These are phyloP conservation scores for Hirundo rustica DNA, from an alignment of 2,797 vertebrate genomes.

Conservation along the genomic window DNA sequence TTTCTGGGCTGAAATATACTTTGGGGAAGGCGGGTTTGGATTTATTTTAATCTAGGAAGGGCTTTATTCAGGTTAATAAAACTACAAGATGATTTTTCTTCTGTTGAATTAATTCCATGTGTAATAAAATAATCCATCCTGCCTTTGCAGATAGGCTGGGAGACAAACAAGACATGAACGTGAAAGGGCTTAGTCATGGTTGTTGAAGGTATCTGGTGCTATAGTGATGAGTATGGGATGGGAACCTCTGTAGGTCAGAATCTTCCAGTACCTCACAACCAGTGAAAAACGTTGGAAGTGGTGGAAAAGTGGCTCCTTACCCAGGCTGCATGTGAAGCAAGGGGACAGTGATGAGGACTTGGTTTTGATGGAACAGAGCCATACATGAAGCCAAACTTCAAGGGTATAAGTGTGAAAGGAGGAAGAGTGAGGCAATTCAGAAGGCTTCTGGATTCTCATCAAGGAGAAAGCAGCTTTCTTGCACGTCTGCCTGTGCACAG, in stretches of 20 bases:
- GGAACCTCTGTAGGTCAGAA: background rate
- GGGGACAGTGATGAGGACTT: background rate
- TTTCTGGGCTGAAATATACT: background rate
- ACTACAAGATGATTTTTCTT: background rate
- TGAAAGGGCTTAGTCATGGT: background rate
- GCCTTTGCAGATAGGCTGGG: background rate
- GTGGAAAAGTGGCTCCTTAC: background rate
- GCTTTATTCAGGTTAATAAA: background rate
- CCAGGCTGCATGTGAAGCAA: background rate
- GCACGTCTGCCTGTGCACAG: background rate
- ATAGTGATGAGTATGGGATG: background rate
- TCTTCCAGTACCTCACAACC: background rate
- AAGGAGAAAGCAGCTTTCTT: background rate
- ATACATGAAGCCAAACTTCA: background rate
- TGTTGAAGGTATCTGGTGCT: background rate
- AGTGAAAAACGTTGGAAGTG: background rate
- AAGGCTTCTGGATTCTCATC: background rate
- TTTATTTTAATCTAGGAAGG: background rate
- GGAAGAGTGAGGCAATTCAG: background rate
- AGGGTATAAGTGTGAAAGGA: background rate
- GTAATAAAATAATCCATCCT: background rate
- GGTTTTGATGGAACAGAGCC: background rate
- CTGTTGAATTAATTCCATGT: background rate
- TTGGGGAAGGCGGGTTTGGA: background rate
- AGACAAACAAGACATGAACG: background rate